Conservation (phyloP, 2,888 invertebrate genomes). For the Dione juno region DNA sequence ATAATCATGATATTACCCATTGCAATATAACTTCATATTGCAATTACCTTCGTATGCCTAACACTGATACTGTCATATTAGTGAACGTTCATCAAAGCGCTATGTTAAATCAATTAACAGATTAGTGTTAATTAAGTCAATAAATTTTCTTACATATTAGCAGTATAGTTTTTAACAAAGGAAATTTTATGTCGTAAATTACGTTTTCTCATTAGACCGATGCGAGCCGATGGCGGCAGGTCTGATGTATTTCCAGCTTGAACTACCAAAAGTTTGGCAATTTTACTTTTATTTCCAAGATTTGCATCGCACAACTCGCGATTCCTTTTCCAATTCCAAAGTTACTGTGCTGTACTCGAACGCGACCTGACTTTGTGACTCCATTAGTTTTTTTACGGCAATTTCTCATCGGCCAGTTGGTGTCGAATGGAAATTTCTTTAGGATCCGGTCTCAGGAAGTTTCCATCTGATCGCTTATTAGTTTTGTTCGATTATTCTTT, state of each 20-base stretch:
- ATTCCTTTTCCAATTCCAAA: conserved; percentile 74
- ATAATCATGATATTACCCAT: too few species aligned
- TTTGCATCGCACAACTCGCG: conserved; percentile 70
- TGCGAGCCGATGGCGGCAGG: conserved; percentile 38
- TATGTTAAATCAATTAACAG: too few species aligned
- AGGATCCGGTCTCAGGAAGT: conserved; percentile 37
- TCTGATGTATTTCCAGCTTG: conserved; percentile 52
- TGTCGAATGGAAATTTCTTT: conserved; percentile 45
- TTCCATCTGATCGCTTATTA: conserved; percentile 39
- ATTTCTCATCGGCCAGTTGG: conserved; percentile 47
- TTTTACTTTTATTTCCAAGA: conserved; percentile 70
- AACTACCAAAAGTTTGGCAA: conserved; percentile 70
- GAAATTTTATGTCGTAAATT: conserved; percentile 42
- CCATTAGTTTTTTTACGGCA: conserved; percentile 50
- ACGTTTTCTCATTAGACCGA: conserved; percentile 43
- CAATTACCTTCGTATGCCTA: too few species aligned
- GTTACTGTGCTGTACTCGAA: conserved; percentile 60
- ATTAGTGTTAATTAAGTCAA: too few species aligned
- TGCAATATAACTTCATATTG: too few species aligned
- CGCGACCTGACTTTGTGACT: conserved; percentile 48
- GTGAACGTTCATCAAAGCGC: too few species aligned
- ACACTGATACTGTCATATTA: too few species aligned
- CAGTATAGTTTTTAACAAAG: background rate
- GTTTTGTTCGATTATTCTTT: conserved; percentile 41
- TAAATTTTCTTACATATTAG: background rate